A percentile compares a stretch with the other conserved stretches of the same genome.
These are phyloP conservation scores for Vanessa atalanta DNA, from an alignment of 1,140 invertebrate genomes.

Conservation along the genomic window DNA sequence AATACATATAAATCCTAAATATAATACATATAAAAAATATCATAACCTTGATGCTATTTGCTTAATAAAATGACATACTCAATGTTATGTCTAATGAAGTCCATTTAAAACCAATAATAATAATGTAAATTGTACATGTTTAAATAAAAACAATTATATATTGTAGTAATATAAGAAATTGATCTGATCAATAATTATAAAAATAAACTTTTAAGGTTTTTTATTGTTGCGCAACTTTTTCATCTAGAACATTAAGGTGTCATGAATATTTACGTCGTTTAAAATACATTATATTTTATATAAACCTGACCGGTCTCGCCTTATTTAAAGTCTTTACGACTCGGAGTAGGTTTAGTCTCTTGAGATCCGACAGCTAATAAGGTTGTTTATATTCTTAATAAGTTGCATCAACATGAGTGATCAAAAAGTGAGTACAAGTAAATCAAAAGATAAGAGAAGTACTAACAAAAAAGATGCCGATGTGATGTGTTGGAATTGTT, in stretches of 20 bases:
- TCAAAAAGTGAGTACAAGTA: constrained; percentile 42
- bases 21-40: too few species aligned
- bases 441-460: constrained; percentile 29
- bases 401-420: constrained; percentile 45
- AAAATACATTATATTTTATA: constrained; percentile 57
- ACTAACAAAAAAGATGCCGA: constrained; percentile 47
- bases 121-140: not conserved
- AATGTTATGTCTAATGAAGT: too few species aligned
- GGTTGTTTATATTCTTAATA: constrained; percentile 18
- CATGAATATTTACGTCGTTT: constrained; percentile 61
- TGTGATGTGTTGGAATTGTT: constrained; percentile 71
- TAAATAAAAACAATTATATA: not conserved
- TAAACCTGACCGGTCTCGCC: constrained; percentile 39
- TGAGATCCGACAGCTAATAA: constrained; percentile 24
- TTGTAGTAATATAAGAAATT: not conserved
- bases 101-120: not conserved
- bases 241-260: constrained; percentile 43
- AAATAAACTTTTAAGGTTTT: constrained; percentile 35
- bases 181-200: not conserved
- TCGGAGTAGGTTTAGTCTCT: constrained; percentile 38
- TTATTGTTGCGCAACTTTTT: constrained; percentile 56
- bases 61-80: too few species aligned
- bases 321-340: constrained; percentile 51
- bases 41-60: too few species aligned
- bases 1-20: too few species aligned